Conservation (phyloP, 2,888 invertebrate species). For the Monochamus alternatus region DNA sequence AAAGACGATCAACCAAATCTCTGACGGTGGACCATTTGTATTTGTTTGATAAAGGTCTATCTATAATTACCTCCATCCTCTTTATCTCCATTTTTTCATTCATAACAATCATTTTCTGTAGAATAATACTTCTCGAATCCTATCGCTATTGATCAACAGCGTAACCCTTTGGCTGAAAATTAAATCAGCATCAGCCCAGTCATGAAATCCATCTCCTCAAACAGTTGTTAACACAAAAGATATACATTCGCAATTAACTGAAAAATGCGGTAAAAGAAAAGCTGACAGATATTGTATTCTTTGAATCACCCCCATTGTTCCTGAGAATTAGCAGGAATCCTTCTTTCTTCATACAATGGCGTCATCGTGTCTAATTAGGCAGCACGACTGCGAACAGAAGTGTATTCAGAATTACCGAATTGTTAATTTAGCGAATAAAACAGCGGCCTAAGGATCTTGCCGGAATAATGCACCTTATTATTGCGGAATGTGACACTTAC, state of each 20-base stretch:
- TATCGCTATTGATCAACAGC: too few relatives aligned
- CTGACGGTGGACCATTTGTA: too few relatives aligned
- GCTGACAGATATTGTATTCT: slow-evolving; percentile 28
- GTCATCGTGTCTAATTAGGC: slow-evolving; percentile 44
- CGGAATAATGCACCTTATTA: slow-evolving; percentile 40
- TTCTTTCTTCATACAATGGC: slow-evolving; percentile 41
- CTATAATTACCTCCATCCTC: too few relatives aligned
- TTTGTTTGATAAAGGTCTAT: too few relatives aligned
- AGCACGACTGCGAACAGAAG: slow-evolving; percentile 43
- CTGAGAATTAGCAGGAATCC: slow-evolving; percentile 33
- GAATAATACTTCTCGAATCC: too few relatives aligned
- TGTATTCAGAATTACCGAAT: slow-evolving; percentile 47
- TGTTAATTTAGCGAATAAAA: slow-evolving; percentile 40
- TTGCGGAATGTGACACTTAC: slow-evolving; percentile 39
- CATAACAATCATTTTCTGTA: too few relatives aligned
- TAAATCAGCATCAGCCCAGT: neutral
- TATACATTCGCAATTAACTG: slow-evolving; percentile 27
- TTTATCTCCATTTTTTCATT: too few relatives aligned
- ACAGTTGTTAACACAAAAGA: slow-evolving; percentile 11
- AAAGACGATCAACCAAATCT: too few relatives aligned
- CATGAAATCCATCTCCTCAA: slow-evolving; percentile 1
- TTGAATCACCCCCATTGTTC: slow-evolving; percentile 40
- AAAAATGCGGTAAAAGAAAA: slow-evolving; percentile 22
- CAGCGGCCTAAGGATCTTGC: slow-evolving; percentile 45
- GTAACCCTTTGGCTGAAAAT: neutral